phyloP scores from a whole-genome alignment of 92 coral and sea anemone species.

The Parazoanthus atlanticus region DNA sequence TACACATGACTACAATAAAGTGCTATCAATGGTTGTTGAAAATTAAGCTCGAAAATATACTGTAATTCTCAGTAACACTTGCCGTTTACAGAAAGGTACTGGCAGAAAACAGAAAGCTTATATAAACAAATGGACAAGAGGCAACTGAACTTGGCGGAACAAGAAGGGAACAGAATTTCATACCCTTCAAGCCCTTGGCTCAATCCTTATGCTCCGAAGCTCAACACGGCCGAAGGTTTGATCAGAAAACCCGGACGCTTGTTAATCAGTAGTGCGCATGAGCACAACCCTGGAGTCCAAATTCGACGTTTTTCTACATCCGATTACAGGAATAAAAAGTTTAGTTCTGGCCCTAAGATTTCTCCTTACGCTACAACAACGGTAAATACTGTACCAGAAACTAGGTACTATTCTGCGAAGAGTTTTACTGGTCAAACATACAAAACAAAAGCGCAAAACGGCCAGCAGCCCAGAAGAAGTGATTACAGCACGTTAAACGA shows the following conservation, averaged over 20 bases:
- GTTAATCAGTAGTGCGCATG: background rate
- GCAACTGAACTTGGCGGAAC: background rate
- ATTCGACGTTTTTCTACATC: background rate
- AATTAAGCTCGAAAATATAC: background rate
- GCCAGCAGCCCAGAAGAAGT: background rate
- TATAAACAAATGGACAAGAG: constrained; percentile 6
- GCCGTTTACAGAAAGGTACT: constrained; percentile 21
- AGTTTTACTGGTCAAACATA: background rate
- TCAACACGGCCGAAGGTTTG: background rate
- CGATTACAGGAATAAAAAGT: background rate
- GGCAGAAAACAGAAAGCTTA: constrained; percentile 14
- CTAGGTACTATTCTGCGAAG: background rate
- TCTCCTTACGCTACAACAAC: background rate
- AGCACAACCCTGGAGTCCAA: background rate
- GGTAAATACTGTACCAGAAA: background rate
- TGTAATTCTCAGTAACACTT: background rate
- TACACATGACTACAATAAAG: background rate
- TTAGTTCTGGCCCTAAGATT: background rate
- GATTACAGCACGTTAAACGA: background rate
- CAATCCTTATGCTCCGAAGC: background rate
- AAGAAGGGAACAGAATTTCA: background rate
- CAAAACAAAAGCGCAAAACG: background rate
- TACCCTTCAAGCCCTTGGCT: background rate
- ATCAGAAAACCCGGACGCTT: background rate
- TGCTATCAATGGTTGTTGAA: background rate